Evolutionary conservation across 2,888 invertebrate genomes (phyloP).

Genomic region (Leptinotarsa rubiginosa): DNA sequence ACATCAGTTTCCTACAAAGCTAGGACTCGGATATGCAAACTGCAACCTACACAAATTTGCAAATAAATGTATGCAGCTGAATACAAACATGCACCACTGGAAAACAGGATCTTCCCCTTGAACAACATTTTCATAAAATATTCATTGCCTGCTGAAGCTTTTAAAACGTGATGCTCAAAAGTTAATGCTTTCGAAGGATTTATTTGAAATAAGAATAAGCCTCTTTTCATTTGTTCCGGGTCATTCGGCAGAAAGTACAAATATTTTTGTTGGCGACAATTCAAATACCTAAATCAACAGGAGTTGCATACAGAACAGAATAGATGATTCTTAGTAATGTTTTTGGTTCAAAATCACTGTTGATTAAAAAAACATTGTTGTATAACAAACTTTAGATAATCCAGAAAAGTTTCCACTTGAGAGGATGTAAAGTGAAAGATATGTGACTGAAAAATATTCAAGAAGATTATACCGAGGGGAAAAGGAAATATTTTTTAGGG

Average conservation of each 20-base stretch:
- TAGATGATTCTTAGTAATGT: background rate
- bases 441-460: too few species aligned
- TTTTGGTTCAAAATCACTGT: background rate
- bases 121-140: constrained; percentile 38
- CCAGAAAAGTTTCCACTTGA: too few species aligned
- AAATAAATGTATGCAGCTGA: constrained; percentile 24
- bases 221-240: constrained; percentile 33
- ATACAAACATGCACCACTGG: background rate
- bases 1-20: background rate
- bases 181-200: constrained; percentile 37
- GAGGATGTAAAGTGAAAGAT: too few species aligned
- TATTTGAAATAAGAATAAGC: constrained; percentile 36
- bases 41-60: constrained; percentile 6
- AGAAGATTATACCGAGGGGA: too few species aligned
- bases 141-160: constrained; percentile 37
- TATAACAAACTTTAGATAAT: background rate
- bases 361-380: background rate
- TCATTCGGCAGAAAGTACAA: constrained; percentile 11
- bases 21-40: constrained; percentile 4
- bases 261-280: constrained; percentile 7
- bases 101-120: constrained; percentile 23
- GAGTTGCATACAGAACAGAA: background rate
- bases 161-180: constrained; percentile 31
- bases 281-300: constrained; percentile 7
- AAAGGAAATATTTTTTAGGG: too few species aligned